A percentile compares a stretch with the other conserved stretches of the same genome.
Evolutionary conservation across 2,797 vertebrate genomes (phyloP).

Genomic region (Aldrovandia affinis): DNA sequence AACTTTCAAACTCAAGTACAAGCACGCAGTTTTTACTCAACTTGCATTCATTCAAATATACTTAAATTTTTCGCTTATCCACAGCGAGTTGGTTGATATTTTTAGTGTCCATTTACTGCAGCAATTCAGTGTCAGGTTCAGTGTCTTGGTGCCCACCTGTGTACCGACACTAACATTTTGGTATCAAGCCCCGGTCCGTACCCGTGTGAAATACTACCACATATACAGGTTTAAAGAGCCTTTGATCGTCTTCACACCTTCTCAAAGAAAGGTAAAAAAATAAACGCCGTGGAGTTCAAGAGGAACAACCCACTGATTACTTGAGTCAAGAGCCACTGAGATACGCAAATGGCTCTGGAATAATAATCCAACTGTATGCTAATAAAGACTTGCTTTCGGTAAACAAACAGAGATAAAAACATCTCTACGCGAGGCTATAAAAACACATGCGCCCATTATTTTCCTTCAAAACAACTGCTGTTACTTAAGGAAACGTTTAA

Average conservation of each 20-base stretch:
- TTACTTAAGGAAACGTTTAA: background rate
- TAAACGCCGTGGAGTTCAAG: background rate
- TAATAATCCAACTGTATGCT: background rate
- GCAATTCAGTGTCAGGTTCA: background rate
- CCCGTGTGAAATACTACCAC: too few relatives aligned
- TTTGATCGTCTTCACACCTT: background rate
- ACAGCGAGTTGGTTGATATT: too few relatives aligned
- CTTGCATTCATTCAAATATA: too few relatives aligned
- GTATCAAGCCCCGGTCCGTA: too few relatives aligned
- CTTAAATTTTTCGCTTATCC: too few relatives aligned
- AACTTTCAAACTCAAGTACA: too few relatives aligned
- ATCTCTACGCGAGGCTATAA: background rate
- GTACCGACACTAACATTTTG: too few relatives aligned
- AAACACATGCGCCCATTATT: background rate
- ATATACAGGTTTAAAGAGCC: too few relatives aligned
- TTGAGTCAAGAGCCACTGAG: background rate
- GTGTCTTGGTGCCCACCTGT: background rate
- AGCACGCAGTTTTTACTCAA: too few relatives aligned
- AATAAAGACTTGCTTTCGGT: background rate
- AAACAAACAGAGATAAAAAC: background rate
- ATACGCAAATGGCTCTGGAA: background rate
- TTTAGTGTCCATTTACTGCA: background rate
- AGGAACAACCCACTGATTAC: background rate
- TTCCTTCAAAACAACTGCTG: background rate
- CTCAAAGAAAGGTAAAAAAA: background rate